Evolutionary conservation across 1,140 invertebrate genomes (phyloP), one percentile per base, ranked within the genome.

Genomic region (Drosophila setifemur): DNA sequence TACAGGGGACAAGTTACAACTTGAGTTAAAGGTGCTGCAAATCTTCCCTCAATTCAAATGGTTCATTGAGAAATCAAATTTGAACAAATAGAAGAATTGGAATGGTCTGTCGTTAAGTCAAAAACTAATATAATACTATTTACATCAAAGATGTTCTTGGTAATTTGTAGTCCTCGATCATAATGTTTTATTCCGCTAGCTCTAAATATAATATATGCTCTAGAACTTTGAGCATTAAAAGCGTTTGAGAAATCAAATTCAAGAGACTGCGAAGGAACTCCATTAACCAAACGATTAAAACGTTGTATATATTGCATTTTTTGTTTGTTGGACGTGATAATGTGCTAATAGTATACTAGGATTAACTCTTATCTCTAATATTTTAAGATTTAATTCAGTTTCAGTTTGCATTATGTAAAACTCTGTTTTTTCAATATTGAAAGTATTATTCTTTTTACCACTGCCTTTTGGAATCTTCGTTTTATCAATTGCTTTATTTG

Each of bases 131-230:
- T 39, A 25, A 52, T 39, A 52, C 21, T 18, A 3, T 39, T 39
- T 25, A 7, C 26, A 39, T 39, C 14, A 37, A 39, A 52, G 12
- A 39, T 28, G 26, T 47, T 26, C n/a, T 26, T 35, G 23, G 31
- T 25, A 3, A 37, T 37, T 50, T 50, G 31, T 5, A 50, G 23
- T 1, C 48, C 48, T 18, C 33, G 7, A 25, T 47, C 23, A 11
- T 37, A 52, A 39, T 52, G 23, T 37, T 26, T 39, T 39, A 50
- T 52, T 39, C n/a, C 48, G 28, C 9, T 29, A 3, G 12, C 4
- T 28, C 4, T 48, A 5, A 52, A 19, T 16, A 40, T 40, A 18
- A 26, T 28, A 19, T 52, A 40, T 1, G 8, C 9, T 26, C 35
- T 2, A 18, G 49, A 25, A 23, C 49, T 40, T 19, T 40, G n/a